Evolutionary conservation across 92 coral and sea anemone genomes (phyloP).

Genomic region (Hydrozoanthus gracilis): DNA sequence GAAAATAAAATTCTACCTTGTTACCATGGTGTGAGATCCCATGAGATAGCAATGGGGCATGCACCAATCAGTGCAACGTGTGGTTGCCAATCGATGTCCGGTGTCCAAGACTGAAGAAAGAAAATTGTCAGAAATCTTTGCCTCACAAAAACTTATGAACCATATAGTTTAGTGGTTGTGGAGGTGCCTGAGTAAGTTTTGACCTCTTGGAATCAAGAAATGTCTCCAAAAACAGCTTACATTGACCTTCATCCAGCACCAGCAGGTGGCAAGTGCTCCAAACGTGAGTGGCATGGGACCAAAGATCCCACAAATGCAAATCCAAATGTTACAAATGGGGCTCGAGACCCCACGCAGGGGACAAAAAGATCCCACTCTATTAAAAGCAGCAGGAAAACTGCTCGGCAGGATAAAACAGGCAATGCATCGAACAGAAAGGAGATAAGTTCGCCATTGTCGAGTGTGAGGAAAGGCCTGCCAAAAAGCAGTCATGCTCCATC

Average conservation of each 20-base stretch:
- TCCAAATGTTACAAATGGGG: neutral
- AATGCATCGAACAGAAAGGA: too few species aligned
- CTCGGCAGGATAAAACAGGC: too few species aligned
- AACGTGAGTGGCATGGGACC: neutral
- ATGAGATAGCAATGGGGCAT: neutral
- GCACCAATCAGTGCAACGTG: conserved; percentile 12
- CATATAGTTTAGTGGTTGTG: neutral
- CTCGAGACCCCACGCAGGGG: conserved; percentile 1
- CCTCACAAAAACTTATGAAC: neutral
- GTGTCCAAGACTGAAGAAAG: neutral
- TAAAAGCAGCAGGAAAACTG: too few species aligned
- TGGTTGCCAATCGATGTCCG: neutral
- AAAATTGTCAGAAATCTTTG: neutral
- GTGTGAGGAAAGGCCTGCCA: too few species aligned
- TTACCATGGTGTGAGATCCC: too few species aligned
- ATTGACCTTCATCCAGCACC: neutral
- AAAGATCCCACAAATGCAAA: conserved; percentile 4
- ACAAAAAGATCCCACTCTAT: neutral
- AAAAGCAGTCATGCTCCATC: too few species aligned
- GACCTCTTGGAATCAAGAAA: too few species aligned
- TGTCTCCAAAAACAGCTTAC: too few species aligned
- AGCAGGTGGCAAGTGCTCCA: neutral
- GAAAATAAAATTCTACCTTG: neutral
- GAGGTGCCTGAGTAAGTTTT: neutral
- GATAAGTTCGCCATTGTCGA: too few species aligned